Percentiles rank a stretch among this genome's conserved stretches.
Evolutionary conservation across 2,113 vertebrate genomes (phyloP).

Genomic region (Alosa alosa): DNA sequence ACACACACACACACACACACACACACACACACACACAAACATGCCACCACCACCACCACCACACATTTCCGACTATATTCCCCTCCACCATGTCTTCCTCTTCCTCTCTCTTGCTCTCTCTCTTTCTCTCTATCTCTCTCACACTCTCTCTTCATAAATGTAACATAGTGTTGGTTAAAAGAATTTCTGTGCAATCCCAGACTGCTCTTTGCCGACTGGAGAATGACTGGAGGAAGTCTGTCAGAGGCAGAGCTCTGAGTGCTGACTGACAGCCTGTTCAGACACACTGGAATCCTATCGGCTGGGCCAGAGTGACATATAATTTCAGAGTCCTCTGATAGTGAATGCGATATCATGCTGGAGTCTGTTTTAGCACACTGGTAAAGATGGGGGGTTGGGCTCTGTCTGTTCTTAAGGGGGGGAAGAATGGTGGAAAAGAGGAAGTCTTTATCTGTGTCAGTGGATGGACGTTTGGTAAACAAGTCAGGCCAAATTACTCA

Average conservation of each 20-base stretch:
- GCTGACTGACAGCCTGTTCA: conserved; percentile 48
- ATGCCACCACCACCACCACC: conserved; percentile 32
- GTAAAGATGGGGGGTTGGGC: conserved; percentile 31
- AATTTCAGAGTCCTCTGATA: conserved; percentile 68
- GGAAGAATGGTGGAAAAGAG: conserved; percentile 2
- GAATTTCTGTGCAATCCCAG: conserved; percentile 3
- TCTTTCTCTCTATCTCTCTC: neutral
- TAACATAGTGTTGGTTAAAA: neutral
- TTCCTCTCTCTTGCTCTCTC: neutral
- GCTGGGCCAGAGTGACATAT: conserved; percentile 67
- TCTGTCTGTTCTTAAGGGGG: neutral
- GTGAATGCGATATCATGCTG: conserved; percentile 64
- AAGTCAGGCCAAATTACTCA: neutral
- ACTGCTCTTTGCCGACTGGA: conserved; percentile 10
- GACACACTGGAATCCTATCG: conserved; percentile 52
- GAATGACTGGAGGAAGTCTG: conserved; percentile 24
- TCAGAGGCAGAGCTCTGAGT: conserved; percentile 21
- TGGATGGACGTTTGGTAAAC: conserved; percentile 49
- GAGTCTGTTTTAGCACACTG: conserved; percentile 59
- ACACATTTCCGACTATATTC: conserved; percentile 30
- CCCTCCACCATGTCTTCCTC: neutral
- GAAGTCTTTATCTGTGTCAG: conserved; percentile 61
- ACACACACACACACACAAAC: neutral
- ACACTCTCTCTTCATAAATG: neutral
- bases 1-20: neutral